phyloP scores from a whole-genome alignment of 2,797 vertebrate genomes.

The Helostoma temminkii region DNA sequence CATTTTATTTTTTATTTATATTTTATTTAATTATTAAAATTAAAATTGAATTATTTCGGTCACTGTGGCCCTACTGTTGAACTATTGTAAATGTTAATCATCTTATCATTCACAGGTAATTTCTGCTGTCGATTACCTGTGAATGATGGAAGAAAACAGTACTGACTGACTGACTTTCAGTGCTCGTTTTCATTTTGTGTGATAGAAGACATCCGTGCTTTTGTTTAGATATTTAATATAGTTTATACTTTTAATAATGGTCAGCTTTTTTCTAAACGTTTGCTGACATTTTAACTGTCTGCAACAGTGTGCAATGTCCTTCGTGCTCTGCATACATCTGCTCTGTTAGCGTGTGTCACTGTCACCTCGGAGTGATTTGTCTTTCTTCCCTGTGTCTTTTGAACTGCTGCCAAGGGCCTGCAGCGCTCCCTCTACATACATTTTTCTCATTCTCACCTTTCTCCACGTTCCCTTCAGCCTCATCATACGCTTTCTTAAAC shows the following conservation, averaged over 20 bases:
- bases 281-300: too few relatives aligned
- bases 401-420: conserved; percentile 61
- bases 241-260: too few relatives aligned
- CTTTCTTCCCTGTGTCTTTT: conserved; percentile 53
- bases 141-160: too few relatives aligned
- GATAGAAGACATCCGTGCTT: too few relatives aligned
- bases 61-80: neutral
- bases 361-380: conserved; percentile 26
- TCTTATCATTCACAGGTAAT: neutral
- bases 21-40: too few relatives aligned
- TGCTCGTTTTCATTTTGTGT: too few relatives aligned
- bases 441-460: conserved; percentile 55
- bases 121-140: conserved; percentile 2
- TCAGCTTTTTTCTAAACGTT: too few relatives aligned
- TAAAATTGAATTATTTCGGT: neutral
- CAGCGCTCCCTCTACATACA: conserved; percentile 39
- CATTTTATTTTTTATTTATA: neutral
- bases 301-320: conserved; percentile 8
- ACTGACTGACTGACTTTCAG: too few relatives aligned
- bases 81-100: neutral
- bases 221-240: too few relatives aligned
- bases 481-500: conserved; percentile 19
- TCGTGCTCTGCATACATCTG: conserved; percentile 37
- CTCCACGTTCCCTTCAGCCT: conserved; percentile 31
- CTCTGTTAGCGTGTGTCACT: conserved; percentile 25